Percentiles rank a stretch among this genome's conserved stretches.
Conservation (phyloP, 2,113 vertebrate genomes). For the Rhizomys pruinosus region DNA sequence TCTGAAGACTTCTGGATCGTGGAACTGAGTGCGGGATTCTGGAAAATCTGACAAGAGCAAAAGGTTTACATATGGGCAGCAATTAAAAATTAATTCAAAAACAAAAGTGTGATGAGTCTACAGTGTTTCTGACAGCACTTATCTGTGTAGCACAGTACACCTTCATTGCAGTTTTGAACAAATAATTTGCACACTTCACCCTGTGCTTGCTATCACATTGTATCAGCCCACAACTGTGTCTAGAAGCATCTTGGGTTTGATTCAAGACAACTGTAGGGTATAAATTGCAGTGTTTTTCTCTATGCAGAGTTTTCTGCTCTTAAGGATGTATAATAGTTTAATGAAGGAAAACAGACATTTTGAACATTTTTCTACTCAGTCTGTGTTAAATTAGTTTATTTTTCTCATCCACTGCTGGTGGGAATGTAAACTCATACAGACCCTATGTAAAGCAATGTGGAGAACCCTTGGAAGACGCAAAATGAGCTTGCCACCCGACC, state of each 20-base stretch:
- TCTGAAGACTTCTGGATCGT: background rate
- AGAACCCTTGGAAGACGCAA: no score
- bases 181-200: background rate
- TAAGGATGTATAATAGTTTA: background rate
- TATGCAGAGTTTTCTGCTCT: background rate
- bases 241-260: background rate
- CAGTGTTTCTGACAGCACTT: no score
- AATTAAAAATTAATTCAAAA: background rate
- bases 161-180: background rate
- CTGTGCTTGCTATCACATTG: background rate
- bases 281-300: no score
- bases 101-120: background rate
- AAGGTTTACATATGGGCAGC: background rate
- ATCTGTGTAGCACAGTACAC: no score
- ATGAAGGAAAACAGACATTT: background rate
- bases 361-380: background rate
- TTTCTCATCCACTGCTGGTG: no score
- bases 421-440: no score
- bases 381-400: no score
- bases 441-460: no score
- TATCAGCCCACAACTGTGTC: background rate
- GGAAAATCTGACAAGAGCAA: background rate
- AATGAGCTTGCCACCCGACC: no score
- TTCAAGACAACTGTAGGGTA: background rate
- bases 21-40: background rate